Base-by-base conservation (phyloP, 2,113 vertebrate species). In the Sciurus niger region DNA sequence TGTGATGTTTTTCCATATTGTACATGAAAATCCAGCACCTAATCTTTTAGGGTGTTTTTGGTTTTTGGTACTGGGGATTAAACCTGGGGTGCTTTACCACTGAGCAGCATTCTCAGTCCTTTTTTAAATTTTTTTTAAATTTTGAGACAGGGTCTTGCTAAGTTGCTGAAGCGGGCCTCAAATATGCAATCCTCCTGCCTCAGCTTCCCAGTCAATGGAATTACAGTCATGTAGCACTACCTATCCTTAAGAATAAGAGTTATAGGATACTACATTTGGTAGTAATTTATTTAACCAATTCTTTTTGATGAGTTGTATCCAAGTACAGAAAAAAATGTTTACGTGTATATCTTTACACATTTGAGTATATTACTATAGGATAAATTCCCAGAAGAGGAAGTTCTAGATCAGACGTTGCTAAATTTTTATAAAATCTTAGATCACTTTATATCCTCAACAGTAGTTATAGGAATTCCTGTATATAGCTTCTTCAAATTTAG, bases 271-370 rank as follows among this genome's bases (percentile, higher is more conserved):
- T 85, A 40, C 32, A 51, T 76, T 86, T 67, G 43, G 65, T 60
- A 84, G 16, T 87, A n/a, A 80, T 76, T 91, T 78, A 63, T 73
- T 84, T 95, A 96, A 79, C 63, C 53, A 67, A 10, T 58, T 34
- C 40, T 84, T 90, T 40, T 67, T 72, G 46, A 60, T 93, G 28
- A 74, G 40, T 48, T 90, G 37, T 76, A 94, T 82, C 46, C 48
- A 91, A 70, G 84, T 60, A 96, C 58, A 67, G 37, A 70, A 84
- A 70, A 40, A 32, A 24, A 77, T 89, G 18, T 32, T 48, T 86
- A 2, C 24, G 20, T 40, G 25, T 91, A 3, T 77, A 58, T 68
- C 43, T 96, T 82, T 82, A 90, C 51, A 93, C 24, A 73, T 9
- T 93, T 93, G 76, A 85, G 40, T 85, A 89, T 74, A 67, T 24